phyloP scores from a whole-genome alignment of 2,797 vertebrate genomes.

The Siniperca undulata region DNA sequence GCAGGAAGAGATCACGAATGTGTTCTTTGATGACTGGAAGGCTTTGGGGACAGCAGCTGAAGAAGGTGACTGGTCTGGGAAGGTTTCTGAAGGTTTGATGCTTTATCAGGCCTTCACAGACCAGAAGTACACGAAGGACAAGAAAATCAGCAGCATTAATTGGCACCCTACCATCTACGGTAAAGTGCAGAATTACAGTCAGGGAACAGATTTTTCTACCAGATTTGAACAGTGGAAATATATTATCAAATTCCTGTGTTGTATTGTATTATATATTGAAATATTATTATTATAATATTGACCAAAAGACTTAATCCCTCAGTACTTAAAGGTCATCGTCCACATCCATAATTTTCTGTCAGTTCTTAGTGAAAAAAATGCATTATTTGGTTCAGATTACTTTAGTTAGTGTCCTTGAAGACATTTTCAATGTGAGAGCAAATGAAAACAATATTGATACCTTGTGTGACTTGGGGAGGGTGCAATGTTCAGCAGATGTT shows the following conservation, averaged over 20 bases:
- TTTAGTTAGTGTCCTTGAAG: neutral
- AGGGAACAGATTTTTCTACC: neutral
- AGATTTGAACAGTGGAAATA: neutral
- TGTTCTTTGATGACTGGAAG: constrained; percentile 90
- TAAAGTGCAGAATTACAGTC: constrained; percentile 60
- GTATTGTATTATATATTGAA: too few species aligned
- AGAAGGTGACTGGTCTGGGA: constrained; percentile 60
- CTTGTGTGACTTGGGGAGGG: neutral
- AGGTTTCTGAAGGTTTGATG: constrained; percentile 68
- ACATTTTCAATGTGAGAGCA: neutral
- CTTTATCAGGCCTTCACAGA: constrained; percentile 90
- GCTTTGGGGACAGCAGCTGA: constrained; percentile 73
- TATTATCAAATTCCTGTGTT: too few species aligned
- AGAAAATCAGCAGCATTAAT: constrained; percentile 87
- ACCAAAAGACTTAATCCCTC: neutral
- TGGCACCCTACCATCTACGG: constrained; percentile 94
- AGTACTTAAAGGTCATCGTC: neutral
- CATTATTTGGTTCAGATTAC: neutral
- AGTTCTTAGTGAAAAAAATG: neutral
- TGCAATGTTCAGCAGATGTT: neutral
- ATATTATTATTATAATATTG: neutral
- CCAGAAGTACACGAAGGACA: constrained; percentile 84
- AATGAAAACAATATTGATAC: neutral
- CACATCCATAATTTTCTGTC: neutral
- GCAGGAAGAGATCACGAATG: constrained; percentile 91